These are phyloP conservation scores for Drosophila seguyi DNA, from an alignment of 1,140 invertebrate species.

Conservation along the genomic window DNA sequence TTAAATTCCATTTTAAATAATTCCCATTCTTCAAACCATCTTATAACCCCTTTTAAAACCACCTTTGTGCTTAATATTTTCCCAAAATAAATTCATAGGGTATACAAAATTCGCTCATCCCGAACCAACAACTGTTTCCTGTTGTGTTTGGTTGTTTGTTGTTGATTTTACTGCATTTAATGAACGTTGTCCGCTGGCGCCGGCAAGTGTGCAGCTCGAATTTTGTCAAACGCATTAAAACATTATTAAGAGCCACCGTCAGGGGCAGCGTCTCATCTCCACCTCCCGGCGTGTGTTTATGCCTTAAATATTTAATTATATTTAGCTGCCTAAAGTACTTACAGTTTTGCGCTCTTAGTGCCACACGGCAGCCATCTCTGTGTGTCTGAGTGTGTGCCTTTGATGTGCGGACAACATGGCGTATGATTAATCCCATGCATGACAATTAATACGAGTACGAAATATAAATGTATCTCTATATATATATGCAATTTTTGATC, in stretches of 20 bases:
- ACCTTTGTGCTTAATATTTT: too few species aligned
- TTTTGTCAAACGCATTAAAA: constrained; percentile 82
- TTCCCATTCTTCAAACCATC: too few species aligned
- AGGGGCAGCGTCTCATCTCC: constrained; percentile 3
- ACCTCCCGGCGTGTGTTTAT: constrained; percentile 31
- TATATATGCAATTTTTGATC: not conserved
- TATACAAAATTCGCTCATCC: not conserved
- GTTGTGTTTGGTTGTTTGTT: constrained; percentile 42
- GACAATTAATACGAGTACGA: constrained; percentile 10
- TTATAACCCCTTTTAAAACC: too few species aligned
- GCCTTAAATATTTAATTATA: constrained; percentile 81
- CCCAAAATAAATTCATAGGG: not conserved
- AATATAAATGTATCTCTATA: not conserved
- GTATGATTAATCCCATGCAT: constrained; percentile 60
- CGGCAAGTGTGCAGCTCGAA: constrained; percentile 75
- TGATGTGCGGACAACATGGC: constrained; percentile 52
- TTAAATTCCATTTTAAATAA: too few species aligned
- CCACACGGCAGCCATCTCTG: constrained; percentile 5
- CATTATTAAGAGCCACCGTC: constrained; percentile 68
- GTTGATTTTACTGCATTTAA: constrained; percentile 68
- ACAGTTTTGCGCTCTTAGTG: constrained; percentile 81
- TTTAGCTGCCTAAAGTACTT: constrained; percentile 82
- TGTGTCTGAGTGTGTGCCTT: constrained; percentile 2
- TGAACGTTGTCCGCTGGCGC: constrained; percentile 67
- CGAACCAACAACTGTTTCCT: constrained; percentile 8